Percentiles rank a stretch among this genome's conserved stretches.
phyloP scores from a whole-genome alignment of 1,140 invertebrate species.

The Rhyzopertha dominica region DNA sequence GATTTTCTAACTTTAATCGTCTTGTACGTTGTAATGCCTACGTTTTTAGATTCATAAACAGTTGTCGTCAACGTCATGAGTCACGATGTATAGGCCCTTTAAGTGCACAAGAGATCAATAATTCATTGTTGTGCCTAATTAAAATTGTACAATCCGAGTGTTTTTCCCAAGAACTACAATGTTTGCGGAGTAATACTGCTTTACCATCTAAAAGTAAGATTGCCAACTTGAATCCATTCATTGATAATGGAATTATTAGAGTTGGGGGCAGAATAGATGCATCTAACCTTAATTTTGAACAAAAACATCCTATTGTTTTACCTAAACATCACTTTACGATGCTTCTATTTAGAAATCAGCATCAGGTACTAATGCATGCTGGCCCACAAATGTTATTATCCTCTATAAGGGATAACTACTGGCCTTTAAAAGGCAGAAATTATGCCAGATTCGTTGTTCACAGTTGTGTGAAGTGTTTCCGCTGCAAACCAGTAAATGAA shows the following conservation, averaged over 20 bases:
- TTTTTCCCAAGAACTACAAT: too few relatives aligned
- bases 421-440: constrained; percentile 16
- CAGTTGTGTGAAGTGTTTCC: constrained; percentile 18
- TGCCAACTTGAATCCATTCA: constrained; percentile 5
- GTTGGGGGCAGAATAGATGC: constrained; percentile 2
- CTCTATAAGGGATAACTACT: constrained; percentile 9
- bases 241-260: constrained; percentile 6
- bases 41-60: too few relatives aligned
- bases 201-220: constrained; percentile 5
- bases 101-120: too few relatives aligned
- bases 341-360: constrained; percentile 22
- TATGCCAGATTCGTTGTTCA: constrained; percentile 14
- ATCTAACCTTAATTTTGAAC: neutral
- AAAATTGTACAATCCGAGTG: too few relatives aligned
- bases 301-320: constrained; percentile 13
- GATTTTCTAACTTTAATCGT: too few relatives aligned
- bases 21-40: too few relatives aligned
- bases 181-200: too few relatives aligned
- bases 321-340: neutral
- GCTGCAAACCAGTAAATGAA: constrained; percentile 8
- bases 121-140: too few relatives aligned
- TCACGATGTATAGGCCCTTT: too few relatives aligned
- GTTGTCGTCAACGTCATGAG: too few relatives aligned
- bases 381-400: constrained; percentile 16
- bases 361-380: constrained; percentile 28